A percentile compares a stretch with the other conserved stretches of the same genome.
Evolutionary conservation across 2,113 vertebrate species (phyloP).

Genomic region (Scatophagus argus): DNA sequence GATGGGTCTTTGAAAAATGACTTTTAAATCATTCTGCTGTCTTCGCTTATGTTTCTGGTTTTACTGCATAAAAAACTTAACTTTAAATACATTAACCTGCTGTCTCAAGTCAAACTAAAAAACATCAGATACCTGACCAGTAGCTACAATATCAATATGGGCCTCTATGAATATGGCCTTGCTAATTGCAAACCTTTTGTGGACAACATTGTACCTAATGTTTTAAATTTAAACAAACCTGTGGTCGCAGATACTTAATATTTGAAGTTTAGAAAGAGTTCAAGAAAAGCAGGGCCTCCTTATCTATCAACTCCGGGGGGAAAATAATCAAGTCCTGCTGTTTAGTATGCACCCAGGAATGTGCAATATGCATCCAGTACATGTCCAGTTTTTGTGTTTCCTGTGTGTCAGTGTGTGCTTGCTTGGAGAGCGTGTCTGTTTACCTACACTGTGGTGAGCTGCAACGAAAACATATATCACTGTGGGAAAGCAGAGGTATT

Average conservation of each 20-base stretch:
- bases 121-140: background rate
- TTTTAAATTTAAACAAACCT: background rate
- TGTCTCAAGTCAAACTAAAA: background rate
- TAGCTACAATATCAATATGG: background rate
- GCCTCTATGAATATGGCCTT: background rate
- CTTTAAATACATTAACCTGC: background rate
- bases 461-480: constrained; percentile 10
- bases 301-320: background rate
- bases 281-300: background rate
- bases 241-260: background rate
- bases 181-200: background rate
- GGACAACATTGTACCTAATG: background rate
- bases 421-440: constrained; percentile 6
- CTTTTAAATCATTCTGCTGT: background rate
- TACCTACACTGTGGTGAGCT: background rate
- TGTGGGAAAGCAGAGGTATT: constrained; percentile 18
- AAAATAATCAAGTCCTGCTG: constrained; percentile 30
- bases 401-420: constrained; percentile 21
- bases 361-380: constrained; percentile 28
- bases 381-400: background rate
- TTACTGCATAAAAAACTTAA: background rate
- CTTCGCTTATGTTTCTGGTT: background rate
- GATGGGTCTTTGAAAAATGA: constrained; percentile 11
- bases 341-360: constrained; percentile 33
- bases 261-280: background rate